Base-by-base conservation (phyloP, 2,888 invertebrate species). In the Brenthis daphne region DNA sequence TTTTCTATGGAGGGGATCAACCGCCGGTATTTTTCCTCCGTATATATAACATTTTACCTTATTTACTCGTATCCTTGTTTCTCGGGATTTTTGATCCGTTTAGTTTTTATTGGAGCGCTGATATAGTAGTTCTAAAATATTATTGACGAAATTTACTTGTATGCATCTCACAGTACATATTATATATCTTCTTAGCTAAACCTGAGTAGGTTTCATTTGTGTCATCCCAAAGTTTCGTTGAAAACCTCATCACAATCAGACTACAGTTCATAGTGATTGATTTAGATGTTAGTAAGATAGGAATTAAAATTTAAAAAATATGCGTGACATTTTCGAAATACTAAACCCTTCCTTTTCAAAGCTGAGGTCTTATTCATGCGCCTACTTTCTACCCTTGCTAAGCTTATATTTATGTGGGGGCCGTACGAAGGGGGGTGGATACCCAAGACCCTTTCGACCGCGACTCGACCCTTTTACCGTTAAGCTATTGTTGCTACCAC, bases 381-480 rank as follows among this genome's bases (percentile, higher is more conserved):
- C 55, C 43, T 54, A 64, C 55, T 64, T 64, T 55, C 55, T 66
- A 64, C 71, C 71, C 69, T 68, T 57, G 53, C 51, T 33, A 67
- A 67, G 67, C 69, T 64, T 56, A 69, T 65, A 64, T 70, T 63
- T 64, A 63, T 67, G 56, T 65, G 70, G 65, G 71, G 71, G 65
- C 47, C 61, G 69, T 64, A 64, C 69, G 67, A 61, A 63, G 73
- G 74, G 72, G 57, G 68, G 69, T 65, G 67, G 67, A 56, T 67
- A 58, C 68, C 70, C 60, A 55, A 72, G 70, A 74, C 73, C 74
- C 74, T 74, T 71, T 73, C 56, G 66, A 63, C 64, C 68, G 65
- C 57, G 70, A 65, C 57, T 65, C 71, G 70, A 73, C 71, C 74
- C 74, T 73, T 74, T 68, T 68, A 73, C 64, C 65, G 68, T 72